A percentile compares a stretch with the other conserved stretches of the same genome.
phyloP scores from a whole-genome alignment of 2,888 invertebrate species.

The Toxonevra muliebris region DNA sequence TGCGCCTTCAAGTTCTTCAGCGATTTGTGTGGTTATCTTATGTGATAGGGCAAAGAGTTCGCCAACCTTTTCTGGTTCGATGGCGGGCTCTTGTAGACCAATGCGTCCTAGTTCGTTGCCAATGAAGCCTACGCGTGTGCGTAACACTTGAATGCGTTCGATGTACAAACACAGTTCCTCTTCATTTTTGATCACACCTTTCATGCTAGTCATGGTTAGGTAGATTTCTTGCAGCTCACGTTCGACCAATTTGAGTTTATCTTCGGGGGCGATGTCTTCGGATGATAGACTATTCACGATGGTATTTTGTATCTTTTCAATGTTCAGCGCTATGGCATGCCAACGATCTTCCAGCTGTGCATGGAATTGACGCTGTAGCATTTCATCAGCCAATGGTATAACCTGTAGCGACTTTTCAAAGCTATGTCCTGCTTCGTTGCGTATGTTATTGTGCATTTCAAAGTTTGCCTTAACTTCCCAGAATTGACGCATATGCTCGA shows the following conservation, averaged over 20 bases:
- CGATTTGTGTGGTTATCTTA: conserved; percentile 75
- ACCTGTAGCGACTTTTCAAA: conserved; percentile 82
- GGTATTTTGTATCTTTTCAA: conserved; percentile 73
- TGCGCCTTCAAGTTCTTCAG: conserved; percentile 82
- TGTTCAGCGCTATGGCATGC: conserved; percentile 72
- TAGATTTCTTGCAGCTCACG: conserved; percentile 80
- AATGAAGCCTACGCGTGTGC: conserved; percentile 77
- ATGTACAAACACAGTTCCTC: conserved; percentile 85
- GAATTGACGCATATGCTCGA: conserved; percentile 81
- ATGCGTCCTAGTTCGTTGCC: conserved; percentile 82
- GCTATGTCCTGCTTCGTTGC: conserved; percentile 76
- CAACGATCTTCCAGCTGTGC: conserved; percentile 81
- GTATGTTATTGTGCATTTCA: conserved; percentile 81
- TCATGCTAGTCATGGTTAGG: conserved; percentile 74
- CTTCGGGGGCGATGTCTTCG: conserved; percentile 77
- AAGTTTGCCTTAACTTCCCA: conserved; percentile 91
- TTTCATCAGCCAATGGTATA: conserved; percentile 85
- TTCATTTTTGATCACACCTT: conserved; percentile 82
- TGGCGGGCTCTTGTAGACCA: conserved; percentile 74
- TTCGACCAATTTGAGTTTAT: conserved; percentile 79
- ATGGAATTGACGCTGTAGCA: conserved; percentile 81
- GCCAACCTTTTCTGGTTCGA: conserved; percentile 81
- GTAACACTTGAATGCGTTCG: conserved; percentile 81
- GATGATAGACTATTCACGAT: conserved; percentile 78
- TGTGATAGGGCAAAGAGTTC: conserved; percentile 75